Percentiles rank a stretch among this genome's conserved stretches.
Evolutionary conservation across 2,888 invertebrate genomes (phyloP).

Genomic region (Drosophila cyrtoloma): DNA sequence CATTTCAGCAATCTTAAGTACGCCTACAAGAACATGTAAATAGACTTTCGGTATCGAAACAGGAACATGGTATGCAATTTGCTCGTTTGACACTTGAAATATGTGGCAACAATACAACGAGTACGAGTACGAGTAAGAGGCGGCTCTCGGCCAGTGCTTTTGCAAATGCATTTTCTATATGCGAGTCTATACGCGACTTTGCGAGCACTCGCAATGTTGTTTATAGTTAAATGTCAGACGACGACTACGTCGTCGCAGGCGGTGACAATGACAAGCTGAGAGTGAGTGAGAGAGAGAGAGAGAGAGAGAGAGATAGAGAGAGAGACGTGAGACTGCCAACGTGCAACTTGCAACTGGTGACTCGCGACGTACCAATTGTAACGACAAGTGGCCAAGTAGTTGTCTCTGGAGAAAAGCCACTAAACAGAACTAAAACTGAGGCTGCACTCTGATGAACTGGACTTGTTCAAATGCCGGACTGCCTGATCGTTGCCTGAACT

Average conservation of each 20-base stretch:
- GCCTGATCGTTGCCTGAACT: constrained; percentile 68
- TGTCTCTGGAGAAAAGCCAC: constrained; percentile 29
- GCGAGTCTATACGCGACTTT: constrained; percentile 44
- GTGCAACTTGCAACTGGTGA: constrained; percentile 19
- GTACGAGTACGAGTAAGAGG: constrained; percentile 22
- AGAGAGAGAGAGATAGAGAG: constrained; percentile 24
- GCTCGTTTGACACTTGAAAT: constrained; percentile 84
- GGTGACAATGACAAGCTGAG: constrained; percentile 69
- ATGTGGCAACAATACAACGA: constrained; percentile 77
- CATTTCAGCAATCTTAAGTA: constrained; percentile 83
- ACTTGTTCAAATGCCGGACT: constrained; percentile 59
- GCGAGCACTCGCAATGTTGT: constrained; percentile 45
- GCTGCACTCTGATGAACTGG: constrained; percentile 39
- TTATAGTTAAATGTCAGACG: constrained; percentile 74
- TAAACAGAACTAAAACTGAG: constrained; percentile 37
- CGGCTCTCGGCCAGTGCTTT: constrained; percentile 23
- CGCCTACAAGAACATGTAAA: constrained; percentile 84
- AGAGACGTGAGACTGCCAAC: constrained; percentile 30
- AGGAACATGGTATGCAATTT: constrained; percentile 83
- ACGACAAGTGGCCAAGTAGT: constrained; percentile 76
- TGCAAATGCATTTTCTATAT: constrained; percentile 63
- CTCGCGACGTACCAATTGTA: constrained; percentile 54
- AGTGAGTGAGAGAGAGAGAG: constrained; percentile 13
- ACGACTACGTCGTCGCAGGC: constrained; percentile 62
- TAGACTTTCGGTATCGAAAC: constrained; percentile 81